A percentile compares a stretch with the other conserved stretches of the same genome.
Conservation (phyloP, 1,140 invertebrate genomes). For the Drosophila eugracilis region DNA sequence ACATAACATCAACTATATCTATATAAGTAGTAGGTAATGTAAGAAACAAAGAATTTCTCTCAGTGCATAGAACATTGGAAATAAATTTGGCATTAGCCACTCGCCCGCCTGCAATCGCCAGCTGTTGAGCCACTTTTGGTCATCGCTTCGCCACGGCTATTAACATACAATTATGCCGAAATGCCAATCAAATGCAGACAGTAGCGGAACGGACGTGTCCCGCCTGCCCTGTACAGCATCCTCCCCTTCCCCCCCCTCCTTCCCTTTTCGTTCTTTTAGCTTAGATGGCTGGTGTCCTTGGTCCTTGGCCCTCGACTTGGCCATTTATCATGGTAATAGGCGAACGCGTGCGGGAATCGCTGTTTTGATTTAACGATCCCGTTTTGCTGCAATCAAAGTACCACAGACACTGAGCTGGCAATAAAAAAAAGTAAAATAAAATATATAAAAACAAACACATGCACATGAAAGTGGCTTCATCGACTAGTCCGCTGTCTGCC, state of each 20-base stretch:
- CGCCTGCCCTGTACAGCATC: background rate
- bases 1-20: no score
- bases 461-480: constrained; percentile 30
- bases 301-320: constrained; percentile 47
- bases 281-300: background rate
- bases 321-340: constrained; percentile 72
- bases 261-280: background rate
- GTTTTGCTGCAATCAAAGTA: constrained; percentile 70
- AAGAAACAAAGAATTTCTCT: no score
- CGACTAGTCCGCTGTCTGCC: background rate
- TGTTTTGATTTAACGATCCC: constrained; percentile 76
- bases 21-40: no score
- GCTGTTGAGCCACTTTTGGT: constrained; percentile 72
- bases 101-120: constrained; percentile 36
- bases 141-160: constrained; percentile 55
- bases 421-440: constrained; percentile 34
- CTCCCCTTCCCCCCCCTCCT: background rate
- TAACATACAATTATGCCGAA: constrained; percentile 79
- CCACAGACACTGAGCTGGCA: constrained; percentile 40
- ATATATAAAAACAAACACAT: constrained; percentile 11
- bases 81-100: constrained; percentile 63
- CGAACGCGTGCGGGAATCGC: constrained; percentile 61
- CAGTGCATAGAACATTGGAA: constrained; percentile 36
- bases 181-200: constrained; percentile 71
- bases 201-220: constrained; percentile 18